phyloP scores from a whole-genome alignment of 2,888 invertebrate species.

The Ormyrus pomaceus region DNA sequence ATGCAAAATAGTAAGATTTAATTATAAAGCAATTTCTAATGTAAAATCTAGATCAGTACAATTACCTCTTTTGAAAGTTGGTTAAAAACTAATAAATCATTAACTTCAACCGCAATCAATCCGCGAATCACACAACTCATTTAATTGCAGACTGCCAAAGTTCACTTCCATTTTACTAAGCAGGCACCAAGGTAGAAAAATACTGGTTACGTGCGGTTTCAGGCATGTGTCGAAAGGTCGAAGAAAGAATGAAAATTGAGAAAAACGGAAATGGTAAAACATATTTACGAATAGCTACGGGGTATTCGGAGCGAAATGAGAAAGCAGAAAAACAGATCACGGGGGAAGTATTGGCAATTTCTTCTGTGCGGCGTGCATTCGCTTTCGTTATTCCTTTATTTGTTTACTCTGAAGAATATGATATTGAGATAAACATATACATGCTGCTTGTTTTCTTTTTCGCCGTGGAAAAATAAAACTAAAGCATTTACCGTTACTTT shows the following conservation, averaged over 20 bases:
- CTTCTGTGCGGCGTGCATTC: slow-evolving; percentile 24
- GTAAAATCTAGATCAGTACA: no score
- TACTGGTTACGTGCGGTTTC: not conserved
- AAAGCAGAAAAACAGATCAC: slow-evolving; percentile 49
- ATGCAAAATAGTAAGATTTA: no score
- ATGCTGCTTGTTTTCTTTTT: slow-evolving; percentile 6
- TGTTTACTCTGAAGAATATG: slow-evolving; percentile 32
- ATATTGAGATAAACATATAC: slow-evolving; percentile 11
- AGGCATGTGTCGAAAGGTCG: not conserved
- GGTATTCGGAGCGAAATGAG: slow-evolving; percentile 37
- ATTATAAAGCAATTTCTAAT: no score
- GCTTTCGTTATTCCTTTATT: slow-evolving; percentile 38
- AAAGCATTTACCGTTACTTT: no score
- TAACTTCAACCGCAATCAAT: no score
- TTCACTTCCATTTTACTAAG: slow-evolving; percentile 4
- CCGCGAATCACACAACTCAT: no score
- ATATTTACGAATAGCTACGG: slow-evolving; percentile 42
- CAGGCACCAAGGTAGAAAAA: not conserved
- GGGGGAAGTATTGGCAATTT: slow-evolving; percentile 46
- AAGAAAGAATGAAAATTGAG: slow-evolving; percentile 40
- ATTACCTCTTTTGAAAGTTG: no score
- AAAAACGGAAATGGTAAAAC: slow-evolving; percentile 29
- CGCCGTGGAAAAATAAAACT: not conserved
- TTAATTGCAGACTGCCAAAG: no score
- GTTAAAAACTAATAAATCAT: no score